phyloP scores from a whole-genome alignment of 2,888 invertebrate species.

The Parnassius apollo region DNA sequence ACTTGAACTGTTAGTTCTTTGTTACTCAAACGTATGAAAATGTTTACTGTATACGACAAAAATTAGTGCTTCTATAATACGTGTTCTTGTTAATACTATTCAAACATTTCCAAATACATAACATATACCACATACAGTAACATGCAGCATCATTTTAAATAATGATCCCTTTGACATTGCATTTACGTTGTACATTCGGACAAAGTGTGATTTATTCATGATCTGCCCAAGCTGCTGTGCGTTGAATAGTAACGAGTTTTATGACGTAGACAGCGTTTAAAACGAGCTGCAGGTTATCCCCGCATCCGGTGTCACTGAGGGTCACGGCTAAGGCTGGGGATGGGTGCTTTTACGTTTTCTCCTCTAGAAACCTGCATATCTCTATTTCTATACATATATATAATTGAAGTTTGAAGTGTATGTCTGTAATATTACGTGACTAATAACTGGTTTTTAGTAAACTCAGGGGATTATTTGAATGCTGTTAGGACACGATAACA shows the following conservation, averaged over 20 bases:
- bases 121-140: too few relatives aligned
- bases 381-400: background rate
- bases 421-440: too few relatives aligned
- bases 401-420: too few relatives aligned
- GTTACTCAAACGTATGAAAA: too few relatives aligned
- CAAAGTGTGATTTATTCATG: constrained; percentile 12
- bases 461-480: too few relatives aligned
- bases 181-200: constrained; percentile 6
- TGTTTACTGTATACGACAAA: too few relatives aligned
- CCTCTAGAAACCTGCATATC: background rate
- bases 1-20: too few relatives aligned
- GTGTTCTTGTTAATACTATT: too few relatives aligned
- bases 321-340: constrained; percentile 7
- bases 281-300: background rate
- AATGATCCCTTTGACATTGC: constrained; percentile 8
- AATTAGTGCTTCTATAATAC: too few relatives aligned
- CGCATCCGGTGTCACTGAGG: constrained; percentile 8
- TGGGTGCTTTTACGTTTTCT: constrained; percentile 9
- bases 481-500: too few relatives aligned
- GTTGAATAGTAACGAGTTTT: constrained; percentile 8
- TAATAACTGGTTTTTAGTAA: too few relatives aligned
- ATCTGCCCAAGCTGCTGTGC: background rate
- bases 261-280: constrained; percentile 8
- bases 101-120: too few relatives aligned
- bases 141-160: background rate